Evolutionary conservation across 2,888 invertebrate species (phyloP), one percentile per base, ranked within the genome.

Genomic region (Euclidia mi): DNA sequence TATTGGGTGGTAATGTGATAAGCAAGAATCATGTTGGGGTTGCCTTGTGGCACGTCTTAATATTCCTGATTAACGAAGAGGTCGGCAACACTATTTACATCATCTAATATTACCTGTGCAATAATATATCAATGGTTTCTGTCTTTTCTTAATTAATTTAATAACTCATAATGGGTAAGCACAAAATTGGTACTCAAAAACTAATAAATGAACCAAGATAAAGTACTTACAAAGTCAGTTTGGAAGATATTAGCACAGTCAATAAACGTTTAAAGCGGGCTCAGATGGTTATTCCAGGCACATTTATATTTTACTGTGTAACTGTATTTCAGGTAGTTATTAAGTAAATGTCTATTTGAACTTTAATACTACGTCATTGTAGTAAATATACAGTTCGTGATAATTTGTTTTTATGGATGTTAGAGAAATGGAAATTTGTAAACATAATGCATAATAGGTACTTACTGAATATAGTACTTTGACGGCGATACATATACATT

Each of bases 1-100:
- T 56, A 56, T 56, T 56, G 28, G 40, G 48, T 40, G 32, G 44
- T 56, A n/a, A 56, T 56, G 34, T 56, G 56, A 56, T 56, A 56
- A 56, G 56, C 48, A 56, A 56, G 56, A 56, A 40, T 56, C 34
- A 55, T 43, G 28, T 32, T 40, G 32, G 37, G 55, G 56, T 49
- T 14, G 48, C 4, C 35, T 53, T 47, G 42, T 18, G 34, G 40
- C 35, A 29, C 1, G 29, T 35, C 14, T 34, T 55, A 55, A 47
- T 53, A 47, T 41, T 41, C 3, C 34, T 43, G 55, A 48, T 38
- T 48, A 55, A 56, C 55, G 58, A 46, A 61, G 57, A 57, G 18
- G 28, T 31, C 35, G 35, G 11, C 14, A 37, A 38, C 32, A 7
- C n/a, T n/a, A 11, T 40, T 29, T 41, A 46, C 6, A 32, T 25